Evolutionary conservation across 2,797 vertebrate genomes (phyloP).

Genomic region (Anisognathus igniventris): DNA sequence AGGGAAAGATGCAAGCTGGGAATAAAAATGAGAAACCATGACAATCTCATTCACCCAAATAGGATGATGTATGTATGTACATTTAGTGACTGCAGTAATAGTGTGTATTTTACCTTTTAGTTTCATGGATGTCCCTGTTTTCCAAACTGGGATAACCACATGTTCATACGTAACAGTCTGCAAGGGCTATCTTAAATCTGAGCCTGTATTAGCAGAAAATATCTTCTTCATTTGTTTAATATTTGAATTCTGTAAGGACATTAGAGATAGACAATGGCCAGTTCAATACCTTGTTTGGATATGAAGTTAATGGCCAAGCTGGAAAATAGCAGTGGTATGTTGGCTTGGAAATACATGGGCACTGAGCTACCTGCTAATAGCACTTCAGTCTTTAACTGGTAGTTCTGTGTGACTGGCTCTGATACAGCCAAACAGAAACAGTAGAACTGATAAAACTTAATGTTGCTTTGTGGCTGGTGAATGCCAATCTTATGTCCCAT

Average conservation of each 20-base stretch:
- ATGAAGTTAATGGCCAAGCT: not conserved
- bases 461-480: not conserved
- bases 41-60: not conserved
- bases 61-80: not conserved
- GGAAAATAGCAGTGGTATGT: not conserved
- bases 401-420: not conserved
- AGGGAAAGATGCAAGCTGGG: not conserved
- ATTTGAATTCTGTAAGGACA: not conserved
- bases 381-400: not conserved
- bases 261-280: not conserved
- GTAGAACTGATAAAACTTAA: not conserved
- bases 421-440: not conserved
- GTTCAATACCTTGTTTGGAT: not conserved
- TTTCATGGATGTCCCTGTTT: not conserved
- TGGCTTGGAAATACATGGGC: not conserved
- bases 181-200: not conserved
- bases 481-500: not conserved
- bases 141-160: not conserved
- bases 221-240: not conserved
- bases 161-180: not conserved
- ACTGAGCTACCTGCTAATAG: not conserved
- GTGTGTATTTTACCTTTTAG: not conserved
- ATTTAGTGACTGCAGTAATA: not conserved
- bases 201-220: not conserved
- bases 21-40: not conserved